phyloP scores from a whole-genome alignment of 1,140 invertebrate species.

The Drosophila sproati region DNA sequence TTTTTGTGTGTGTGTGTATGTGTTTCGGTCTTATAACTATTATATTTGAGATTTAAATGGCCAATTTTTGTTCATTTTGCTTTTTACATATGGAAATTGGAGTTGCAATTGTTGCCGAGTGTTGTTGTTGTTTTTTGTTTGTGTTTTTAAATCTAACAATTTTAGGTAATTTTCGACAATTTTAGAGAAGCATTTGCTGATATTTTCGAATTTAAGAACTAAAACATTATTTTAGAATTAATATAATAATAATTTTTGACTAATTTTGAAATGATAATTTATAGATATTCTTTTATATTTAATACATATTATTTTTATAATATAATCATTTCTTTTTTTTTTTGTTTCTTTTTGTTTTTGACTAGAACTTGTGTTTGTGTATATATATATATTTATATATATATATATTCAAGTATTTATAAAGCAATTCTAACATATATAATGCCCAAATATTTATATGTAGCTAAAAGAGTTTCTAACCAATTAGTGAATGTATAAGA shows the following conservation, averaged over 20 bases:
- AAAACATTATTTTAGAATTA: slow-evolving; percentile 70
- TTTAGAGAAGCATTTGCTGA: slow-evolving; percentile 53
- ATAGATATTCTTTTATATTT: slow-evolving; percentile 62
- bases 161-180: slow-evolving; percentile 29
- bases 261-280: slow-evolving; percentile 76
- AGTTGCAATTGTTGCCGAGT: slow-evolving; percentile 21
- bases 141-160: slow-evolving; percentile 55
- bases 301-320: slow-evolving; percentile 57
- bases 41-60: slow-evolving; percentile 45
- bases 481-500: slow-evolving; percentile 19
- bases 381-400: slow-evolving; percentile 11
- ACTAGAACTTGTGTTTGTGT: slow-evolving; percentile 51
- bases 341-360: slow-evolving; percentile 25
- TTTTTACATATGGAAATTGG: slow-evolving; percentile 47
- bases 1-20: slow-evolving; percentile 14
- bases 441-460: slow-evolving; percentile 26
- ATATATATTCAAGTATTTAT: slow-evolving; percentile 28
- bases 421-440: slow-evolving; percentile 39
- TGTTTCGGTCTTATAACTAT: slow-evolving; percentile 58
- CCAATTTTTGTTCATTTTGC: slow-evolving; percentile 39
- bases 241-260: slow-evolving; percentile 76
- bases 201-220: slow-evolving; percentile 64
- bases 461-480: slow-evolving; percentile 3
- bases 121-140: slow-evolving; percentile 23
- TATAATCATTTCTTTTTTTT: slow-evolving; percentile 28